Conservation (phyloP, 1,140 invertebrate genomes). For the Drosophila simulans region DNA sequence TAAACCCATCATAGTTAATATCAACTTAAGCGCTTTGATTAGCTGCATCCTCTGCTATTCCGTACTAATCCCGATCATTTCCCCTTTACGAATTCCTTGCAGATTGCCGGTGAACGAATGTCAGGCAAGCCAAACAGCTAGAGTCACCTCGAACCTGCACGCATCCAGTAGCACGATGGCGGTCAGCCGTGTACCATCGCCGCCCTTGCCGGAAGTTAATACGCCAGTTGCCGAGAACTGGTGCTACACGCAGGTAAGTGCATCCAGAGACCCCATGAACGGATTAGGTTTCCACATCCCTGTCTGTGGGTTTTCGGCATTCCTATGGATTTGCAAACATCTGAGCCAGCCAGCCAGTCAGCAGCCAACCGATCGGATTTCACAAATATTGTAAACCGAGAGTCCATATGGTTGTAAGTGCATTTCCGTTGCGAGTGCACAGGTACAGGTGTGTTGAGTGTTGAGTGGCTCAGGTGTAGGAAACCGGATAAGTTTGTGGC, state of each 20-base stretch:
- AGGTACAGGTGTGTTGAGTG: constrained; percentile 47
- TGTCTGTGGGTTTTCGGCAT: constrained; percentile 51
- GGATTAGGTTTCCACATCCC: constrained; percentile 59
- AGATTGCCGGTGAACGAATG: constrained; percentile 94
- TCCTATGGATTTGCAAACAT: constrained; percentile 67
- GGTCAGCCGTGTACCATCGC: constrained; percentile 95
- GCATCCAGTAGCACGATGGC: constrained; percentile 92
- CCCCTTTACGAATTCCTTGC: constrained; percentile 71
- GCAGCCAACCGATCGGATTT: constrained; percentile 50
- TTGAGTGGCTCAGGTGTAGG: constrained; percentile 14
- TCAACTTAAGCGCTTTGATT: neutral
- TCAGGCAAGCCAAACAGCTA: constrained; percentile 91
- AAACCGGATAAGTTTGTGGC: constrained; percentile 27
- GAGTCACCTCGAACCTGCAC: constrained; percentile 91
- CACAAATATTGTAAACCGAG: constrained; percentile 54
- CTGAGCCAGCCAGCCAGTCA: constrained; percentile 1
- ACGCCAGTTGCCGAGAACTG: constrained; percentile 97
- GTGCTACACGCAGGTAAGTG: constrained; percentile 96
- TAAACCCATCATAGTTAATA: too few species aligned
- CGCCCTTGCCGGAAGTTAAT: constrained; percentile 94
- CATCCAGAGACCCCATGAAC: neutral
- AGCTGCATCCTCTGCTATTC: neutral
- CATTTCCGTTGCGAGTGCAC: constrained; percentile 53
- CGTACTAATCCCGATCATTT: constrained; percentile 29
- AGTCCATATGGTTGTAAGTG: constrained; percentile 66